Evolutionary conservation across 2,888 invertebrate species (phyloP).

Genomic region (Phengaris arion): DNA sequence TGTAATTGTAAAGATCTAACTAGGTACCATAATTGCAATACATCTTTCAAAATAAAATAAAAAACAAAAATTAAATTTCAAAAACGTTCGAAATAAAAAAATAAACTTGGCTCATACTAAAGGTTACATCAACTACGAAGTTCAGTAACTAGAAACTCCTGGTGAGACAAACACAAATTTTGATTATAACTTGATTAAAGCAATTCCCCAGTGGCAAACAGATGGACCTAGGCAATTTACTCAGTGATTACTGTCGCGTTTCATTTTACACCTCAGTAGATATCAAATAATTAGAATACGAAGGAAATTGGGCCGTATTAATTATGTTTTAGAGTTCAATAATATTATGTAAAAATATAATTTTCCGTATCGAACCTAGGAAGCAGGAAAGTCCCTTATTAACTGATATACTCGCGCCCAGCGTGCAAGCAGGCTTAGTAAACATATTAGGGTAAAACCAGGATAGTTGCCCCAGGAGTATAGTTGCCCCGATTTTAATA

Average conservation of each 20-base stretch:
- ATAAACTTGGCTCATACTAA: background rate
- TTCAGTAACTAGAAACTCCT: slow-evolving; percentile 16
- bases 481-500: too few species aligned
- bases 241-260: slow-evolving; percentile 50
- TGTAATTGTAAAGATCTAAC: too few species aligned
- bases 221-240: slow-evolving; percentile 50
- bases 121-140: slow-evolving; percentile 14
- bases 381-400: background rate
- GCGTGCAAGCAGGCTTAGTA: background rate
- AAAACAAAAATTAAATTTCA: too few species aligned
- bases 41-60: too few species aligned
- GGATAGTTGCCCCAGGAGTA: too few species aligned
- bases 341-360: background rate
- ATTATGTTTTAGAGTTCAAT: slow-evolving; percentile 14
- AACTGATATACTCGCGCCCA: background rate
- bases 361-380: background rate
- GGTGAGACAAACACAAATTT: slow-evolving; percentile 28
- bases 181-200: slow-evolving; percentile 38
- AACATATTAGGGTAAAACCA: too few species aligned
- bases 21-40: too few species aligned
- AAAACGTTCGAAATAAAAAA: too few species aligned
- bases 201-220: slow-evolving; percentile 36
- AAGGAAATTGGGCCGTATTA: slow-evolving; percentile 3
- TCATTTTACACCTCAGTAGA: slow-evolving; percentile 58
- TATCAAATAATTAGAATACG: slow-evolving; percentile 53